phyloP scores from a whole-genome alignment of 2,888 invertebrate species.

The Drosophila yooni region DNA sequence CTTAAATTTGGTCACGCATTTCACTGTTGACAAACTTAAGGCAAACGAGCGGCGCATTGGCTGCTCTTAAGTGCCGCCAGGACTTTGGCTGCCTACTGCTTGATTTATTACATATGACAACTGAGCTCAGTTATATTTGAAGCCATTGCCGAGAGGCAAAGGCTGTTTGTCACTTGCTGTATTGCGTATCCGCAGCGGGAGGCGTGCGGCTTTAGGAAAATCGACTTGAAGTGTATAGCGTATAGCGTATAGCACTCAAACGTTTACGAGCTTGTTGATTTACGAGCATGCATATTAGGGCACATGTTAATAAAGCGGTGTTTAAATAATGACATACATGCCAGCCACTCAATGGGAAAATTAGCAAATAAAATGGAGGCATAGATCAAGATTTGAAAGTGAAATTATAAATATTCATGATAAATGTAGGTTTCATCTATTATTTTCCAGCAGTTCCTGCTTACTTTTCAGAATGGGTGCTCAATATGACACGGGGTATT shows the following conservation, averaged over 20 bases:
- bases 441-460: not conserved
- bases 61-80: conserved; percentile 1
- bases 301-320: conserved; percentile 4
- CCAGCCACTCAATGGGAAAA: conserved; percentile 56
- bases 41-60: not conserved
- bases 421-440: not conserved
- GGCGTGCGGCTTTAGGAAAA: conserved; percentile 4
- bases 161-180: conserved; percentile 47
- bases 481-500: not conserved
- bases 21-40: conserved; percentile 57
- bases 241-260: conserved; percentile 25
- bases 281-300: conserved; percentile 38
- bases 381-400: conserved; percentile 6
- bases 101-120: conserved; percentile 69
- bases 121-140: conserved; percentile 40
- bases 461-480: not conserved
- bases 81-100: conserved; percentile 25
- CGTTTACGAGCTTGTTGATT: conserved; percentile 55
- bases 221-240: conserved; percentile 31
- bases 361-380: conserved; percentile 64
- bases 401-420: not conserved
- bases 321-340: conserved; percentile 20
- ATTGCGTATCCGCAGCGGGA: conserved; percentile 65
- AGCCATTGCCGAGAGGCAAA: conserved; percentile 20
- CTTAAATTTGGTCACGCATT: conserved; percentile 40